A percentile compares a stretch with the other conserved stretches of the same genome.
These are phyloP conservation scores for Phyllostomus discolor DNA, from an alignment of 2,113 vertebrate species.

Conservation along the genomic window DNA sequence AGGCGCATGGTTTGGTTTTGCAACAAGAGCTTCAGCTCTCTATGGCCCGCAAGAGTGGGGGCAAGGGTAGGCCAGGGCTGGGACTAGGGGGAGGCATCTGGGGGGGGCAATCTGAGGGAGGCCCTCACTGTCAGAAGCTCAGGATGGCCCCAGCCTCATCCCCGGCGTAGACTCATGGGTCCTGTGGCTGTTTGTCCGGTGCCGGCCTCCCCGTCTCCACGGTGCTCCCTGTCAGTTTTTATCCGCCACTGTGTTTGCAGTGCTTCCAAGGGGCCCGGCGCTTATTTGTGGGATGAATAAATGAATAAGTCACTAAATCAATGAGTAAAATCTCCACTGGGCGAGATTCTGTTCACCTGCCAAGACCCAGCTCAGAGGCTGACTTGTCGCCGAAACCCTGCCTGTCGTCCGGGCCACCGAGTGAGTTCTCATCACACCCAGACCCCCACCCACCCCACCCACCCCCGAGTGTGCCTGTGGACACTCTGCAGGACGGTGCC, in stretches of 20 bases:
- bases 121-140: not conserved
- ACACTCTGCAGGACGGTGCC: fast-evolving
- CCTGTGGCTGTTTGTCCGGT: fast-evolving
- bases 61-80: not conserved
- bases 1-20: fast-evolving
- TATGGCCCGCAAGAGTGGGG: not conserved
- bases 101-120: not conserved
- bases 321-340: not conserved
- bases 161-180: fast-evolving
- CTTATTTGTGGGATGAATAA: not conserved
- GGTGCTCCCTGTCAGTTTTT: not conserved
- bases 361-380: not conserved
- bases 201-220: not conserved
- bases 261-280: not conserved
- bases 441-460: fast-evolving
- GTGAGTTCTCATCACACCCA: not conserved
- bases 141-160: fast-evolving
- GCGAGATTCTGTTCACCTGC: not conserved
- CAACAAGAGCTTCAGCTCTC: not conserved
- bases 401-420: fast-evolving
- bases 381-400: not conserved
- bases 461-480: fast-evolving
- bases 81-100: not conserved
- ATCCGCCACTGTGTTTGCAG: not conserved
- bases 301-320: not conserved